Evolutionary conservation across 2,797 vertebrate species (phyloP), one percentile per base, ranked within the genome.

Genomic region (Poeciliopsis turneri): DNA sequence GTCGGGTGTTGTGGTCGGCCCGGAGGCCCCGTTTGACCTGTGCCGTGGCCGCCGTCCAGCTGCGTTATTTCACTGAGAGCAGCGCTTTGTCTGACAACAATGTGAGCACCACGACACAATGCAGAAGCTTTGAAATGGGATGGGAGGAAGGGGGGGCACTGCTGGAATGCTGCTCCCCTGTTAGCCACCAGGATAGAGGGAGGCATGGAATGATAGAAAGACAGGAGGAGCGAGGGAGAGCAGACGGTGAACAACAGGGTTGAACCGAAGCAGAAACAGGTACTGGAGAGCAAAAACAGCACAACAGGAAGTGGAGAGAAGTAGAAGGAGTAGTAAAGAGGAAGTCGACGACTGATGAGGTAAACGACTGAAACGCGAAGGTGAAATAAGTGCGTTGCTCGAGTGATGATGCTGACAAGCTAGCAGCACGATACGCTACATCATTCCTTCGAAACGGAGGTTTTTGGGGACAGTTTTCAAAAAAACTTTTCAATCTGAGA

Each of bases 71-170:
- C 88, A 88, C 91, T 90, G 81, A 92, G 90, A 93, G 92, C 80
- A 36, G 75, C 77, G 80, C 92, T 95, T 95, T 94, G 93, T 96
- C 86, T 80, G 81, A 84, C 83, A 91, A 95, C 94, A 96, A 96
- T 93, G 88, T 78, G 87, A 86, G 78, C 84, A 57, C 78, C 80
- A 76, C 77, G 78, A 88, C 93, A 94, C 89, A 95, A 93, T 93
- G 87, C 79, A 78, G 88, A 84, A 71, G 84, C 90, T 93, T 93
- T 91, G 88, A 91, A 77, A 86, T 81, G 88, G 76, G 11, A 5
- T 11, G 4, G n/a, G n/a, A 13, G 55, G 55, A 5, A 8, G 53
- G n/a, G 28, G 61, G 86, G 86, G 88, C 85, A 84, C 82, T 81
- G 84, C 82, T 83, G 92, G 93, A 94, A 93, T 93, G 91, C 86